A percentile compares a stretch with the other conserved stretches of the same genome.
Evolutionary conservation across 2,113 vertebrate species (phyloP).

Genomic region (Hucho hucho): DNA sequence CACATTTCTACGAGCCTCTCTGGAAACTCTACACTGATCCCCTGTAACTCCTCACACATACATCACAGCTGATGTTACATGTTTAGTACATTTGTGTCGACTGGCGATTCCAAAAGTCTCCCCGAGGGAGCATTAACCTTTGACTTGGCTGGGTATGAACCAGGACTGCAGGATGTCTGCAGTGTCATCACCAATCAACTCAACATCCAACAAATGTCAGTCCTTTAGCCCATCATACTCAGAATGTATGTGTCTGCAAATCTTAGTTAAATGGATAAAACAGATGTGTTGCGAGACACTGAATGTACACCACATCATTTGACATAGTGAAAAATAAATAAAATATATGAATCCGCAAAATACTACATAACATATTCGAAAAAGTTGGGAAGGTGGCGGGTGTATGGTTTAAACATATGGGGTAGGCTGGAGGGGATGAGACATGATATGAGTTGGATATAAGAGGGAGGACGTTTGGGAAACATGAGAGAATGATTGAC

Average conservation of each 20-base stretch:
- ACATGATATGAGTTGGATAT: slow-evolving; percentile 8
- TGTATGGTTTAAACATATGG: not conserved
- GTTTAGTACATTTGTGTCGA: slow-evolving; percentile 45
- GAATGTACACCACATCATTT: slow-evolving; percentile 33
- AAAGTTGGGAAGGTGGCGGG: not conserved
- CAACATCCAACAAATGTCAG: slow-evolving; percentile 43
- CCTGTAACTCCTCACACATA: slow-evolving; percentile 37
- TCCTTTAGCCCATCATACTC: slow-evolving; percentile 19
- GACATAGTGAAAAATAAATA: slow-evolving; percentile 15
- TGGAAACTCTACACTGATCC: slow-evolving; percentile 36
- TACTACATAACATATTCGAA: not conserved
- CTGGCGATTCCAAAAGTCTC: slow-evolving; percentile 43
- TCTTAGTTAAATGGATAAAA: slow-evolving; percentile 40
- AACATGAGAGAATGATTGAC: slow-evolving; percentile 20
- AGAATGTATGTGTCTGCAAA: slow-evolving; percentile 44
- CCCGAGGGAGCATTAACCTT: slow-evolving; percentile 56
- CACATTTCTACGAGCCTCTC: slow-evolving; percentile 27
- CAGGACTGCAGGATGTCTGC: slow-evolving; percentile 31
- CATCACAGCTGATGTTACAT: slow-evolving; percentile 39
- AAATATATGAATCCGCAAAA: not conserved
- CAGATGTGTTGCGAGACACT: slow-evolving; percentile 35
- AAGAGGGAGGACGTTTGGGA: not conserved
- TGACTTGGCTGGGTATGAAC: slow-evolving; percentile 40
- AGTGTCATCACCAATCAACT: slow-evolving; percentile 23
- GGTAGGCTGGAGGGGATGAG: not conserved